Conservation (phyloP, 2,797 vertebrate species). For the Periparus ater region DNA sequence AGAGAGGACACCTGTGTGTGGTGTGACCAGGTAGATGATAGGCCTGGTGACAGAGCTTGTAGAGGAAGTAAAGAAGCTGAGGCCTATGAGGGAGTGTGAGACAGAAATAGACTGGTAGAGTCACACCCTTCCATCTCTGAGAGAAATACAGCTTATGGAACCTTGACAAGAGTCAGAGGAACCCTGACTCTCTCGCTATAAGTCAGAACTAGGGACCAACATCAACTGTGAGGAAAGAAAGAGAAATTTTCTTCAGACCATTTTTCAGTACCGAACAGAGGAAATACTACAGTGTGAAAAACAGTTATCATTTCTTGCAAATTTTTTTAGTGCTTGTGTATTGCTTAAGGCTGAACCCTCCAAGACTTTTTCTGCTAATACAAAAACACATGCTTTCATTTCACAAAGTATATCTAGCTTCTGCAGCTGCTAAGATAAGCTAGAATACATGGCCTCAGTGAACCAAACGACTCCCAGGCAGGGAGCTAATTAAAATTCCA, state of each 20-base stretch:
- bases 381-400: not conserved
- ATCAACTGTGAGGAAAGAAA: not conserved
- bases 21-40: not conserved
- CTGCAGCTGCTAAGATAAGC: not conserved
- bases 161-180: not conserved
- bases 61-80: not conserved
- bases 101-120: not conserved
- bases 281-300: not conserved
- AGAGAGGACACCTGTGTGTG: not conserved
- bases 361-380: not conserved
- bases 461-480: not conserved
- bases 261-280: not conserved
- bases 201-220: accelerated
- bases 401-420: not conserved
- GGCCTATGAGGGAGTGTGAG: not conserved
- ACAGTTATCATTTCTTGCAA: not conserved
- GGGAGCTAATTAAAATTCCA: not conserved
- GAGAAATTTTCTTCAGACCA: not conserved
- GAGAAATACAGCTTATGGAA: not conserved
- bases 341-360: not conserved
- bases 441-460: not conserved
- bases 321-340: not conserved
- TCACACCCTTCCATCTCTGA: not conserved
- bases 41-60: not conserved
- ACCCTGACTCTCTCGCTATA: not conserved